Evolutionary conservation across 2,797 vertebrate species (phyloP).

Genomic region (Syngnathus rostellatus): DNA sequence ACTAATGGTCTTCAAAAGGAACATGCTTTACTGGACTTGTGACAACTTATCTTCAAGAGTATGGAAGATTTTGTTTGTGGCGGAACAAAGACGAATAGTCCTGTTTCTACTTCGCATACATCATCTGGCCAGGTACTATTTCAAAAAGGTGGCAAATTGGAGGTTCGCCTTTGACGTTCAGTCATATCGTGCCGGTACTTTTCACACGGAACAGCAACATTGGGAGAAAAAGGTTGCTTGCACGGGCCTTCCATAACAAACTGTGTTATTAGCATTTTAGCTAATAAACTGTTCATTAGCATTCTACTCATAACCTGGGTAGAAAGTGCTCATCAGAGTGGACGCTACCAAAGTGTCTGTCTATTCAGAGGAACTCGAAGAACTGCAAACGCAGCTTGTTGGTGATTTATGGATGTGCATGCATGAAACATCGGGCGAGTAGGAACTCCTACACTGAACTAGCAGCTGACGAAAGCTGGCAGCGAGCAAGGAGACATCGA

Average conservation of each 20-base stretch:
- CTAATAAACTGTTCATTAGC: no score
- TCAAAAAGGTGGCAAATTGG: no score
- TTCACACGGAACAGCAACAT: not conserved
- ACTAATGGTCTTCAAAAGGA: not conserved
- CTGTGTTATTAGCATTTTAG: not conserved
- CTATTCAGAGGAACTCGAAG: not conserved
- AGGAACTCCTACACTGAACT: not conserved
- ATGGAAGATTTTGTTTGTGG: not conserved
- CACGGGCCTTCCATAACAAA: not conserved
- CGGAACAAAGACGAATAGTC: no score
- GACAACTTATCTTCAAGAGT: not conserved
- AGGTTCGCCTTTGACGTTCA: no score
- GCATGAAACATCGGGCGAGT: conserved; percentile 16
- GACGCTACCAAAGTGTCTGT: not conserved
- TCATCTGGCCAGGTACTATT: no score
- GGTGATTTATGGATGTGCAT: conserved; percentile 4
- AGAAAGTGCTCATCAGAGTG: not conserved
- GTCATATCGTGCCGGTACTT: not conserved
- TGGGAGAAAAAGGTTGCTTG: no score
- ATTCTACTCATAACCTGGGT: no score
- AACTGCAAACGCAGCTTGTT: not conserved
- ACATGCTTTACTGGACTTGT: not conserved
- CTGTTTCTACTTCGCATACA: no score
- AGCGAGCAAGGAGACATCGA: conserved; percentile 13
- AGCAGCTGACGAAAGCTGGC: conserved; percentile 32